Conservation (phyloP, 2,797 vertebrate genomes). For the Enteromius thamalakanensis region DNA sequence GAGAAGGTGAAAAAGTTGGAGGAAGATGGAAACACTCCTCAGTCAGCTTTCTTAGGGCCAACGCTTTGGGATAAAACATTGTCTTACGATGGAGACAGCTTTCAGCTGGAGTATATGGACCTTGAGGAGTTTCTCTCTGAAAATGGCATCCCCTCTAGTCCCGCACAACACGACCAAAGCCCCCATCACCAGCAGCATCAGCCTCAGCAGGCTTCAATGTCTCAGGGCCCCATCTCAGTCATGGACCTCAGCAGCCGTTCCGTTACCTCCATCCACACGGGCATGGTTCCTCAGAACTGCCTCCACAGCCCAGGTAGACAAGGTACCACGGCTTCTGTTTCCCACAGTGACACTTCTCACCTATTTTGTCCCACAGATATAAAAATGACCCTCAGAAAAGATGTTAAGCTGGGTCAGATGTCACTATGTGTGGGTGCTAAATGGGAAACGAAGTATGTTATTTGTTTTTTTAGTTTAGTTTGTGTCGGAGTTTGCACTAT, state of each 20-base stretch:
- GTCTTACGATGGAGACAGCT: constrained; percentile 88
- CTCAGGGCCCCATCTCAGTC: constrained; percentile 80
- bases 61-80: constrained; percentile 93
- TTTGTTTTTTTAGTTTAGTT: not conserved
- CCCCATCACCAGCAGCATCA: constrained; percentile 77
- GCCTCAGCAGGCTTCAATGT: constrained; percentile 76
- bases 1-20: constrained; percentile 89
- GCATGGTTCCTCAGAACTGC: constrained; percentile 82
- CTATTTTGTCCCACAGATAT: not conserved
- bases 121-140: constrained; percentile 91
- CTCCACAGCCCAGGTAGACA: constrained; percentile 81
- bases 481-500: not conserved
- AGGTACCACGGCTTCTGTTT: constrained; percentile 72
- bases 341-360: not conserved
- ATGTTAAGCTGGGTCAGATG: not conserved
- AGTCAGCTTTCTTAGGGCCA: constrained; percentile 90
- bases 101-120: constrained; percentile 94
- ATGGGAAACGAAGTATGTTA: not conserved
- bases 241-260: constrained; percentile 86
- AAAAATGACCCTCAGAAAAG: not conserved
- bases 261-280: constrained; percentile 79
- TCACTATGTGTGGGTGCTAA: not conserved
- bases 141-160: constrained; percentile 89
- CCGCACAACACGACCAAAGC: constrained; percentile 81
- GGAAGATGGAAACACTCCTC: constrained; percentile 83